Base-by-base conservation (phyloP, 2,888 invertebrate species). In the Ecliptopera silaceata region DNA sequence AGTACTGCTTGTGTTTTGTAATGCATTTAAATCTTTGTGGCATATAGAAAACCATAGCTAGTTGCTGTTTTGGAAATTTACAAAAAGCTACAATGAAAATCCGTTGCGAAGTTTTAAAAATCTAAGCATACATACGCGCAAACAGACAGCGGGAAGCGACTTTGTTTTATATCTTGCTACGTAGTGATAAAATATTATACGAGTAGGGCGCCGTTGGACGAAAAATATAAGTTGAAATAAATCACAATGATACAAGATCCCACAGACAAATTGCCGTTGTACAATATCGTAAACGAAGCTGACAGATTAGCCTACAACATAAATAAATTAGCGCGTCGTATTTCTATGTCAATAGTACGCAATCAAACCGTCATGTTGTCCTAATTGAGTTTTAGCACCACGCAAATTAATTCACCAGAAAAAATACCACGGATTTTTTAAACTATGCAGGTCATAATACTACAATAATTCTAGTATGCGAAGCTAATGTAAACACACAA, bases 301-400 rank as follows among this genome's bases (percentile, higher is more conserved):
- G 44, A 56, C 41, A 45, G 44, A 45, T 50, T 46, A 32, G 44
- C 13, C 29, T 20, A 47, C 42, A 15, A 42, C 50, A 26, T 26
- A 36, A 46, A 56, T 43, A 42, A 29, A 51, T 56, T 56, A 51
- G 17, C 41, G 29, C 46, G 29, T 45, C 34, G 34, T 56, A 47
- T 47, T 42, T 52, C 51, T 43, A 26, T 43, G 56, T 57, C 56
- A 43, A 47, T 49, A 48, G 44, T 34, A 38, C 34, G 43, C 38
- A 51, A 49, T 44, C 38, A 46, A 44, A 45, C 36, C 13, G 29
- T 38, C 32, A 29, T 17, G 29, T 4, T 41, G 53, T 11, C 22
- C 46, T 53, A 46, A 32, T 41, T 53, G n/a, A 31, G 31, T 20
- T 47, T 26, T 29, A 29, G 5, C 13, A 6, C 4, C 12, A 31